A percentile compares a stretch with the other conserved stretches of the same genome.
Conservation (phyloP, 2,888 invertebrate species). For the Gymnocheta viridis region DNA sequence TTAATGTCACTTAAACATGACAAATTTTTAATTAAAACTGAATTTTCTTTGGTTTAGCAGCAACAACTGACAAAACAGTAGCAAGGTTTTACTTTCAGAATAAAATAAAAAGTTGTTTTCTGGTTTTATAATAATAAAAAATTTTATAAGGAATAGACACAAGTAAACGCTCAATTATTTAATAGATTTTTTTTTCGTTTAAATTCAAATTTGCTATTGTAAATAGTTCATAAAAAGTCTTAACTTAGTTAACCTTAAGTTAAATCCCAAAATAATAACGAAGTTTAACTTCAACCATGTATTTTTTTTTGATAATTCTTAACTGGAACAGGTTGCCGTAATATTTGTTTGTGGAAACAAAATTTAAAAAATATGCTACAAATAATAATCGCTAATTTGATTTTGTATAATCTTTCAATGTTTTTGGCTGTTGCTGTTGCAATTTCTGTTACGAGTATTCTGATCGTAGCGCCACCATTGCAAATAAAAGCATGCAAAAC, state of each 20-base stretch:
- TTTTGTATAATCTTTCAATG: constrained; percentile 20
- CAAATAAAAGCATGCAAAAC: background rate
- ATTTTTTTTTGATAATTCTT: constrained; percentile 13
- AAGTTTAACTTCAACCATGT: constrained; percentile 21
- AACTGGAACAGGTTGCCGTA: constrained; percentile 8
- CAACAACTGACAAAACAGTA: constrained; percentile 28
- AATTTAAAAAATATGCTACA: constrained; percentile 24
- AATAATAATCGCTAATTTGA: constrained; percentile 42
- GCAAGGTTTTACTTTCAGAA: background rate
- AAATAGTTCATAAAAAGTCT: background rate
- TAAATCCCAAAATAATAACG: background rate
- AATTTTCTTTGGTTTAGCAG: constrained; percentile 40
- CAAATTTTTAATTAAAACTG: constrained; percentile 67
- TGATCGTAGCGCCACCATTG: constrained; percentile 33
- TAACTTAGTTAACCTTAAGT: constrained; percentile 9
- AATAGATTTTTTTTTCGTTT: background rate
- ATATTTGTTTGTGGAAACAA: background rate
- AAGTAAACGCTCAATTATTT: background rate
- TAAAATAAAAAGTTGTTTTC: constrained; percentile 19
- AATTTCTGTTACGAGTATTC: constrained; percentile 17
- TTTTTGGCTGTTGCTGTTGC: constrained; percentile 8
- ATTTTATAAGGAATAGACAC: background rate
- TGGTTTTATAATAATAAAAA: constrained; percentile 9
- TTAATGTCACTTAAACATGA: constrained; percentile 69
- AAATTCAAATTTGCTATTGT: background rate